These are phyloP conservation scores for Dipus sagitta DNA, from an alignment of 2,797 vertebrate species.

Conservation along the genomic window DNA sequence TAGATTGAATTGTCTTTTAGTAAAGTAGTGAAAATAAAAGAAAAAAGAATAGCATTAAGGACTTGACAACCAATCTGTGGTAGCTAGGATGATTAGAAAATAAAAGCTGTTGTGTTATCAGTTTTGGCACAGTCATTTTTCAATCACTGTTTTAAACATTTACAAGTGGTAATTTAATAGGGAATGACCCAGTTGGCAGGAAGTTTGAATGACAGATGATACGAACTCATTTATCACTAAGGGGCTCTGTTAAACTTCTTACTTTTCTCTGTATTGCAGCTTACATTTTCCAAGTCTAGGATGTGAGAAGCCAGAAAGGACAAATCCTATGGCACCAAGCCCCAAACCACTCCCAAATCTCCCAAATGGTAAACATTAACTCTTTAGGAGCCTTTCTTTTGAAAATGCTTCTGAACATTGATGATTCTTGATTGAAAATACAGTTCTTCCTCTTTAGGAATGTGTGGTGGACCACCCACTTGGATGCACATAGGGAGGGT, in stretches of 20 bases:
- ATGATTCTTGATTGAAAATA: constrained; percentile 4
- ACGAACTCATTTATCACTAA: constrained; percentile 97
- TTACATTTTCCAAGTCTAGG: constrained; percentile 89
- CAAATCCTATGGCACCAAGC: constrained; percentile 86
- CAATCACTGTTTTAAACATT: constrained; percentile 98
- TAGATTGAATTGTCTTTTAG: constrained; percentile 87
- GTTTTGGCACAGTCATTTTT: constrained; percentile 96
- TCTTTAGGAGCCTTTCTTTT: constrained; percentile 78
- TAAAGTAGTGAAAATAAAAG: constrained; percentile 75
- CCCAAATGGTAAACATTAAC: constrained; percentile 84
- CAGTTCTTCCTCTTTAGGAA: background rate
- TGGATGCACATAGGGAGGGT: background rate
- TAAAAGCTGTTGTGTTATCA: constrained; percentile 93
- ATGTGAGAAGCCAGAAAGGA: constrained; percentile 90
- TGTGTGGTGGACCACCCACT: background rate
- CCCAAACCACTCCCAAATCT: constrained; percentile 86
- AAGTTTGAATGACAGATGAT: constrained; percentile 97
- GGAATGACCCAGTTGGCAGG: constrained; percentile 97
- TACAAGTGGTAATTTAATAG: constrained; percentile 99
- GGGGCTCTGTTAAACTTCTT: constrained; percentile 89
- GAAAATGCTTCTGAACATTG: background rate
- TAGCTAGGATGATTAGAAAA: constrained; percentile 90
- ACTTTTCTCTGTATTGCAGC: constrained; percentile 89
- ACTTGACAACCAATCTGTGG: constrained; percentile 88
- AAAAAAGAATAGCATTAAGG: constrained; percentile 82